A percentile compares a stretch with the other conserved stretches of the same genome.
These are phyloP conservation scores for Chrysomallon squamiferum DNA, from an alignment of 1,140 invertebrate genomes.

Conservation along the genomic window DNA sequence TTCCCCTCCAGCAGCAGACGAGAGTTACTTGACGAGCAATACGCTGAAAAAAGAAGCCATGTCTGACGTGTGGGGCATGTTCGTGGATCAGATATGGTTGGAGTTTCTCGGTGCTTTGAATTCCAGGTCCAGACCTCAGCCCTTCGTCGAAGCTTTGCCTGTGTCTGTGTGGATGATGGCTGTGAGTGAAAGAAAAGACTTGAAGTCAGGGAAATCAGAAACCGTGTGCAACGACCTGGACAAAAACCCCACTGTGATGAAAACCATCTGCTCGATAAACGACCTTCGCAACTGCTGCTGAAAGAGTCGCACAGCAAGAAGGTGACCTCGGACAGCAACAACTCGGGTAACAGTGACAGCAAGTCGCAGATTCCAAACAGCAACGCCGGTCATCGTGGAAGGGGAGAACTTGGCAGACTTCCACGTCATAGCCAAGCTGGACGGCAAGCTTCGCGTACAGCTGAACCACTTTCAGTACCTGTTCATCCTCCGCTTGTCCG, in stretches of 20 bases:
- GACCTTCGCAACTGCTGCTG: conserved; percentile 18
- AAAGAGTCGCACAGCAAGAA: conserved; percentile 29
- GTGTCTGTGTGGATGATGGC: conserved; percentile 77
- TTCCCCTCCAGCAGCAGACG: neutral
- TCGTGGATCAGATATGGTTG: conserved; percentile 84
- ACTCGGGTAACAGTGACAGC: conserved; percentile 4
- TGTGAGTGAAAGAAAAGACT: neutral
- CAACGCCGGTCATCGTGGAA: neutral
- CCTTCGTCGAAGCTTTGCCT: conserved; percentile 90
- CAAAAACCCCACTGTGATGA: neutral
- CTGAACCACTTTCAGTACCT: conserved; percentile 90
- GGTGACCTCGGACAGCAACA: conserved; percentile 2
- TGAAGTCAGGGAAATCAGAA: neutral
- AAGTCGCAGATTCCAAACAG: conserved; percentile 1
- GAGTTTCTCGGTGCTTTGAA: conserved; percentile 87
- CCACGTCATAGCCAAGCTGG: conserved; percentile 47
- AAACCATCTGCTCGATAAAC: conserved; percentile 4
- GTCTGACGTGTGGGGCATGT: conserved; percentile 86
- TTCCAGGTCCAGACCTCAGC: conserved; percentile 71
- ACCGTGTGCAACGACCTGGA: neutral
- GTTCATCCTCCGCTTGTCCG: conserved; percentile 83
- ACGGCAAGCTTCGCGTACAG: conserved; percentile 50
- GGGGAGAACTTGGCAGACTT: conserved; percentile 24
- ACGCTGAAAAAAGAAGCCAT: conserved; percentile 62
- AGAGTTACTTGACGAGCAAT: conserved; percentile 76